Percentiles rank a stretch among this genome's conserved stretches.
phyloP scores from a whole-genome alignment of 2,113 vertebrate genomes.

The Hiodon tergisus region DNA sequence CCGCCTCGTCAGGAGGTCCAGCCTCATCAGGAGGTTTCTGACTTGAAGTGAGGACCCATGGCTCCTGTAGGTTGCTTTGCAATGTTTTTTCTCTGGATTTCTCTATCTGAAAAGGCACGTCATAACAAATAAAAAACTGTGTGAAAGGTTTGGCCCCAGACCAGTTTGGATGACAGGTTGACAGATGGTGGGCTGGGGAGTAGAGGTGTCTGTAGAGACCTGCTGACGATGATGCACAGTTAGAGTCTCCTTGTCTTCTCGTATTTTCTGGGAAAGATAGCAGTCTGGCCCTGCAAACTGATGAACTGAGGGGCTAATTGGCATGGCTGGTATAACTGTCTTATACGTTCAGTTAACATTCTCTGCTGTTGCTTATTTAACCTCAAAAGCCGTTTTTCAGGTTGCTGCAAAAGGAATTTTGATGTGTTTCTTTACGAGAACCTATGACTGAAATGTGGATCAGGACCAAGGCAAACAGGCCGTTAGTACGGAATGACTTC shows the following conservation, averaged over 20 bases:
- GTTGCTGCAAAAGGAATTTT: constrained; percentile 19
- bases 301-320: constrained; percentile 7
- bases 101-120: not conserved
- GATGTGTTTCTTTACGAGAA: not conserved
- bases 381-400: constrained; percentile 7
- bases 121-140: not conserved
- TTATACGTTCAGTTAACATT: constrained; percentile 21
- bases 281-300: not conserved
- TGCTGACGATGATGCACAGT: not conserved
- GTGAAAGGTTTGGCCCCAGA: not conserved
- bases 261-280: not conserved
- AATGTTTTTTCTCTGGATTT: not conserved
- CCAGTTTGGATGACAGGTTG: not conserved
- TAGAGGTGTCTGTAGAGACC: not conserved
- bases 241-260: not conserved
- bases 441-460: constrained; percentile 19
- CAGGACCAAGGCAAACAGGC: constrained; percentile 32
- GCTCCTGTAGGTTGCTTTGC: too few species aligned
- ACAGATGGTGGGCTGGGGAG: not conserved
- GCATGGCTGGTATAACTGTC: constrained; percentile 15
- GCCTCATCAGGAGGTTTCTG: not conserved
- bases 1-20: too few species aligned
- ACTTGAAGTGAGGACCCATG: too few species aligned
- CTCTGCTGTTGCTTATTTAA: constrained; percentile 29
- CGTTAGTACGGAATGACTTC: constrained; percentile 19